Conservation (phyloP, 2,888 invertebrate genomes). For the Drosophila monieri region DNA sequence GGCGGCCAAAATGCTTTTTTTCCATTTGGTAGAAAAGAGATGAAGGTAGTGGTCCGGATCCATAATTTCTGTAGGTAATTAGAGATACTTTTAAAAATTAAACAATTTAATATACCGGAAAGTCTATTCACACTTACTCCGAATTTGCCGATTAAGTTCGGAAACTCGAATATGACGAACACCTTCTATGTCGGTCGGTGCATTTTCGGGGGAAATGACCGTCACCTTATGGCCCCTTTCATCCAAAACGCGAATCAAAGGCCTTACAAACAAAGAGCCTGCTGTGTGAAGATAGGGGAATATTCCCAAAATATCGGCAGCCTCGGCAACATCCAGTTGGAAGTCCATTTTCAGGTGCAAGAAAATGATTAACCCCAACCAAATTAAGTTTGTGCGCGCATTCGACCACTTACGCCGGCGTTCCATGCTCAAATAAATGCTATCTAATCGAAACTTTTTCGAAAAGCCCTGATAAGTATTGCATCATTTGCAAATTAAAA, state of each 20-base stretch:
- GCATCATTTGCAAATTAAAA: too few relatives aligned
- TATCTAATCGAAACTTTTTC: conserved; percentile 8
- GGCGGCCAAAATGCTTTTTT: background rate
- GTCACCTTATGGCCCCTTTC: conserved; percentile 35
- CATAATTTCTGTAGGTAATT: conserved; percentile 7
- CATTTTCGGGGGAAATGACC: conserved; percentile 17
- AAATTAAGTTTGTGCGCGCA: background rate
- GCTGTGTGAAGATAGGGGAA: conserved; percentile 51
- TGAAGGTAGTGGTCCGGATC: conserved; percentile 14
- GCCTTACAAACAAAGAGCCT: conserved; percentile 59
- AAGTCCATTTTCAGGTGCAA: background rate
- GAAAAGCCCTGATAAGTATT: background rate
- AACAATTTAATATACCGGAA: background rate
- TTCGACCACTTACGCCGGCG: background rate
- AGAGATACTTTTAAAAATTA: background rate
- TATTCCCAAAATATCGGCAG: conserved; percentile 38
- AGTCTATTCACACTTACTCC: conserved; percentile 7
- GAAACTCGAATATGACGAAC: conserved; percentile 29
- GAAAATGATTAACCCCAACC: background rate
- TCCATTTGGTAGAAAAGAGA: conserved; percentile 25
- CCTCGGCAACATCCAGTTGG: background rate
- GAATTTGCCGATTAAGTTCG: conserved; percentile 2
- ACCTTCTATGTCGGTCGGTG: conserved; percentile 15
- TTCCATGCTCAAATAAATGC: background rate
- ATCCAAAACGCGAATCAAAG: conserved; percentile 16